Base-by-base conservation (phyloP, 2,113 vertebrate genomes). In the Sander lucioperca region DNA sequence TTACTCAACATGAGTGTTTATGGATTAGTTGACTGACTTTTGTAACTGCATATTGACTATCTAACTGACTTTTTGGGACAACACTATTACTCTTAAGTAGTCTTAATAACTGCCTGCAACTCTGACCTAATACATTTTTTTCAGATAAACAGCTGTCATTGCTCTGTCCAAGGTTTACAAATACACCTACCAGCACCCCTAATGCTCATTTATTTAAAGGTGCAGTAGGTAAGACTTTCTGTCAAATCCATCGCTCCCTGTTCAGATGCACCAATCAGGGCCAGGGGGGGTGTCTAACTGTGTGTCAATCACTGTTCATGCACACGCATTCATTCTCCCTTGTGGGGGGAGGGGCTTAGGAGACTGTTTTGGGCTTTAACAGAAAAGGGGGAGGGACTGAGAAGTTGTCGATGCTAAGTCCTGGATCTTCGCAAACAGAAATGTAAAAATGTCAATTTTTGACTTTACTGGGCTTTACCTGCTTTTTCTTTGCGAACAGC, bases 1-100 rank as follows among this genome's bases (percentile, higher is more conserved):
- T 51, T 19, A 61, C 54, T 74, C 25, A 14, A 25, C 13, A 27
- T 30, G 48, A 61, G 59, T 76, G 64, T 75, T 76, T 61, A 70
- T 39, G 43, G 64, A 65, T 74, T 39, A 45, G 53, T 19, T 75
- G 54, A 61, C 50, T 23, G 33, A 43, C 39, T 43, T 43, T 23
- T 43, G 54, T 51, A 45, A 12, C 47, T 74, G n/a, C 25, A 48
- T 39, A 66, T 21, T 56, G 71, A 18, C n/a, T 19, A 25, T 68
- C n/a, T 59, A 48, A 11, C 33, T 68, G 15, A 51, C 18, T n/a
- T 47, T 65, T 47, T 25, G n/a, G 27, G 66, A 69, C 48, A 36
- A 69, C 1, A 10, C 25, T 65, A 4, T 18, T 25, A 9, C 15
- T 33, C 21, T 23, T 30, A 43, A 43, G n/a, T 16, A 63, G 48